These are phyloP conservation scores for Knipowitschia caucasica DNA, from an alignment of 2,797 vertebrate genomes.

Conservation along the genomic window DNA sequence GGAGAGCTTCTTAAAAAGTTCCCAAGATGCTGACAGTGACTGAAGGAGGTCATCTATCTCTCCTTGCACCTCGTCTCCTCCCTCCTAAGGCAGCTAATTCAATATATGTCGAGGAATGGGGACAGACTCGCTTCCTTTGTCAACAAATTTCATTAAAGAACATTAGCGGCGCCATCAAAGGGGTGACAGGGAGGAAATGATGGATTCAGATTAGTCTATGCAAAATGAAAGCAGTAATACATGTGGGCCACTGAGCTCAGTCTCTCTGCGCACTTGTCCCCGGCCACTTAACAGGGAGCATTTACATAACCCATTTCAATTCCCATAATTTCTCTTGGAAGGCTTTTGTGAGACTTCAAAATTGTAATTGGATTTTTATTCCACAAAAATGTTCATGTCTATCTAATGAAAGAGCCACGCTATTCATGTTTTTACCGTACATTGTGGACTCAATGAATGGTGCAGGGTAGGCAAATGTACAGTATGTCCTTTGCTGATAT, in stretches of 20 bases:
- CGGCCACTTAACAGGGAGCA: slow-evolving; percentile 47
- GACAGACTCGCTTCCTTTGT: slow-evolving; percentile 42
- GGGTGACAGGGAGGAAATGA: slow-evolving; percentile 49
- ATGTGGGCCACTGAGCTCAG: slow-evolving; percentile 7
- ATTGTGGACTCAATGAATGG: slow-evolving; percentile 30
- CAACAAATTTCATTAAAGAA: slow-evolving; percentile 64
- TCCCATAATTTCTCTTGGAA: slow-evolving; percentile 60
- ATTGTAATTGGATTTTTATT: slow-evolving; percentile 56
- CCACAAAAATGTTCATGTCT: slow-evolving; percentile 25
- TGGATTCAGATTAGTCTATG: slow-evolving; percentile 47
- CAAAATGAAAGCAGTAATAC: slow-evolving; percentile 48
- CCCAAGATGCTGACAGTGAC: slow-evolving; percentile 29
- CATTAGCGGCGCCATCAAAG: slow-evolving; percentile 53
- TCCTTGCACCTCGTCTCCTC: slow-evolving; percentile 19
- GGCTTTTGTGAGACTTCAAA: slow-evolving; percentile 26
- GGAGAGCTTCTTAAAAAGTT: slow-evolving; percentile 29
- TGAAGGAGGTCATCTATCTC: slow-evolving; percentile 46
- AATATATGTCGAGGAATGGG: slow-evolving; percentile 43
- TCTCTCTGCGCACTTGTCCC: slow-evolving; percentile 42
- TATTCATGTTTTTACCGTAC: slow-evolving; percentile 34
- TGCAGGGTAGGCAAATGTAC: slow-evolving; percentile 9
- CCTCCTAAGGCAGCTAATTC: slow-evolving; percentile 48
- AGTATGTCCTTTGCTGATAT: background rate
- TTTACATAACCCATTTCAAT: slow-evolving; percentile 65
- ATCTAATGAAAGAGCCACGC: slow-evolving; percentile 19